phyloP scores from a whole-genome alignment of 2,113 vertebrate genomes.

The Dolichotis patagonum region DNA sequence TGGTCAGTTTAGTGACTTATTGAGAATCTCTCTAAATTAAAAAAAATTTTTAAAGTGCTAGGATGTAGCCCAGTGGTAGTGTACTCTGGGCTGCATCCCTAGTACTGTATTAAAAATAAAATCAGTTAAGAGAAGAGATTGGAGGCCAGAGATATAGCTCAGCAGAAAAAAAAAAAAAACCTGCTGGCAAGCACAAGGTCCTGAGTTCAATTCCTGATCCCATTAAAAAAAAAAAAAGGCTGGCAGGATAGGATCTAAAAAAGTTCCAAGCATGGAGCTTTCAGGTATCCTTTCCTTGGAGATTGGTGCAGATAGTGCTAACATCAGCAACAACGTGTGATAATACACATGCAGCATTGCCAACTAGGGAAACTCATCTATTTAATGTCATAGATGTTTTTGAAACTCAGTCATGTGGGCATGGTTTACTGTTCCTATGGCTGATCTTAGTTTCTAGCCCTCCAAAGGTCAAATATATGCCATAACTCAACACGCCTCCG shows the following conservation, averaged over 20 bases:
- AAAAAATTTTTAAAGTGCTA: neutral
- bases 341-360: neutral
- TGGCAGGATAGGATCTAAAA: neutral
- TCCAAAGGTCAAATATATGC: neutral
- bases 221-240: too few relatives aligned
- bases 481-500: neutral
- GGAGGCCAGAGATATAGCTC: too few relatives aligned
- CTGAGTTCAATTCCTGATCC: too few relatives aligned
- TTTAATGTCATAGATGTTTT: neutral
- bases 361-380: neutral
- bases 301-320: neutral
- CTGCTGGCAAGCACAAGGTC: too few relatives aligned
- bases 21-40: neutral
- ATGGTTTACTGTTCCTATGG: neutral
- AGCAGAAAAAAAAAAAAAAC: too few relatives aligned
- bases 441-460: neutral
- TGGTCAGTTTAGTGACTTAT: neutral
- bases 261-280: neutral
- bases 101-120: neutral
- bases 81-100: neutral
- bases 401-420: neutral
- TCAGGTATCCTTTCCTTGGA: neutral
- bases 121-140: neutral
- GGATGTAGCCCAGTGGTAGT: neutral
- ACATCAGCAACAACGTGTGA: neutral